These are phyloP conservation scores for Eumacrocentrus americanus DNA, from an alignment of 2,888 invertebrate species.

Conservation along the genomic window DNA sequence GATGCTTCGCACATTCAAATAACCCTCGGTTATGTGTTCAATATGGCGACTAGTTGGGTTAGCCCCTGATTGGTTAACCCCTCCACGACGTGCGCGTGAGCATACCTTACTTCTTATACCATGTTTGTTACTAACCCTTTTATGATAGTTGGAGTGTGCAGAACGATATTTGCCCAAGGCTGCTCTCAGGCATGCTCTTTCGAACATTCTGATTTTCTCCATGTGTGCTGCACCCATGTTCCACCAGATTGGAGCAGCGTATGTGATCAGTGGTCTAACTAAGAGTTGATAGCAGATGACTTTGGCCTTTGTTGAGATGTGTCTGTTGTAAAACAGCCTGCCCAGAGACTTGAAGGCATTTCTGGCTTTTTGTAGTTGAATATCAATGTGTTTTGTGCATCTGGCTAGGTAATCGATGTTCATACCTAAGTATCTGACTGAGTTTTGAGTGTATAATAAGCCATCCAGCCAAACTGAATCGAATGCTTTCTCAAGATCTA, in stretches of 20 bases:
- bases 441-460: constrained; percentile 4
- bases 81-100: too few relatives aligned
- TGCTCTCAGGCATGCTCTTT: too few relatives aligned
- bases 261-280: constrained; percentile 15
- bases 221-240: background rate
- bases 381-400: background rate
- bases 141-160: too few relatives aligned
- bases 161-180: too few relatives aligned
- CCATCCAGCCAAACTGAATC: background rate
- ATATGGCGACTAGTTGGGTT: too few relatives aligned
- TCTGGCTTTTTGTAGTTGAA: constrained; percentile 22
- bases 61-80: too few relatives aligned
- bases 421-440: constrained; percentile 29
- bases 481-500: background rate
- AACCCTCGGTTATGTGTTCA: too few relatives aligned
- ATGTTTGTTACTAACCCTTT: too few relatives aligned
- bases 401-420: constrained; percentile 21
- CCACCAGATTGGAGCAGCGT: background rate
- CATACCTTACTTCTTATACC: too few relatives aligned
- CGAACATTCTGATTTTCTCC: too few relatives aligned
- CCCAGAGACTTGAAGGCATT: background rate
- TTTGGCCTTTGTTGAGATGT: background rate
- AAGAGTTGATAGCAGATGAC: background rate
- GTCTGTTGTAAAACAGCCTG: background rate
- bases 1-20: too few relatives aligned